Base-by-base conservation (phyloP, 2,888 invertebrate genomes). In the Acrobasis suavella region DNA sequence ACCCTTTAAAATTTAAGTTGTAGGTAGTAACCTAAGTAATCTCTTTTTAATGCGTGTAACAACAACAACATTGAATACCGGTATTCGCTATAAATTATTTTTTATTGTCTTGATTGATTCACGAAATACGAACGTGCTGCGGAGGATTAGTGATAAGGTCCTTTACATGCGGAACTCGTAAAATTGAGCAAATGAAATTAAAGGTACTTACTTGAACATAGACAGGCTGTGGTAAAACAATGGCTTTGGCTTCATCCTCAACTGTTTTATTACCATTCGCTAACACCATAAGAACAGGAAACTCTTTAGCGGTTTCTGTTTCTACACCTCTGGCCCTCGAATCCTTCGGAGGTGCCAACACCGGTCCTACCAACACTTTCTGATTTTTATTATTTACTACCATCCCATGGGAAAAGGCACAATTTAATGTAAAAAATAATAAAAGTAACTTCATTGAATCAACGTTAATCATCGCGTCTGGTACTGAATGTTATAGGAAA, bases 231-330 rank as follows among this genome's bases (percentile, higher is more conserved):
- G 70, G 60, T 39, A 77, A 68, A 22, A 64, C 66, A n/a, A 58
- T 63, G 17, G 60, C 67, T 54, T 70, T 67, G 16, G 65, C 51
- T 9, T 66, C 65, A 9, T 70, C 67, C 38, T 15, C 39, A 17
- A 69, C 63, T 10, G 62, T 17, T 9, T 59, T 64, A 54, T 68
- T 70, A 7, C 78, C 77, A 42, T 76, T 75, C n/a, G 81, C 76
- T 49, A 90, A 64, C 54, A 90, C 67, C 74, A 74, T 85, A 3
- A 91, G 65, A 7, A 85, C 66, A 7, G 91, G 87, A 65, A 87
- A 91, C 62, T 90, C 90, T 72, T 89, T 91, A 2, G 91, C 89
- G 0, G 82, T 86, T 67, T 86, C 87, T 16, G 71, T 73, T 2
- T 69, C 68, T 39, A 55, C 49, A 7, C 62, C 55, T 38, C 78